Conservation (phyloP, 2,797 vertebrate species). For the Amblyraja radiata region DNA sequence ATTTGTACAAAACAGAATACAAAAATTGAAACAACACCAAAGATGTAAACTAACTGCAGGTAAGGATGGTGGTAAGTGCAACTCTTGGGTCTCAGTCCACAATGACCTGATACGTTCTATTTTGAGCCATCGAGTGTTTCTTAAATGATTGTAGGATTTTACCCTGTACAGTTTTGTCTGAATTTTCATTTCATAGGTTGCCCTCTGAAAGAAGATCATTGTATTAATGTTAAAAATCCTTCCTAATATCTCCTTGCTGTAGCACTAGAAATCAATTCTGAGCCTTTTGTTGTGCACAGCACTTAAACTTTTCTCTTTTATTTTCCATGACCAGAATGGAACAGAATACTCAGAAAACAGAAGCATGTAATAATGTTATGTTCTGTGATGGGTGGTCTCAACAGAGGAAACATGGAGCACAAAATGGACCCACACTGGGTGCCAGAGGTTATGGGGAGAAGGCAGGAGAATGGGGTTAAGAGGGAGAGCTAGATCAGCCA, state of each 20-base stretch:
- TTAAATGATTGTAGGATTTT: not conserved
- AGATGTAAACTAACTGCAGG: not conserved
- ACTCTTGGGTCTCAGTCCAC: not conserved
- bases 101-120: not conserved
- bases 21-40: not conserved
- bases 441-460: too few species aligned
- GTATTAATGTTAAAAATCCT: not conserved
- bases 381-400: too few species aligned
- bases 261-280: not conserved
- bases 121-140: not conserved
- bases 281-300: not conserved
- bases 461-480: too few species aligned
- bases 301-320: not conserved
- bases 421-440: not conserved
- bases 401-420: not conserved
- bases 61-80: too few species aligned
- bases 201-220: too few species aligned
- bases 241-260: not conserved
- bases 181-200: not conserved
- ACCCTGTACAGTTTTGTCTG: too few species aligned
- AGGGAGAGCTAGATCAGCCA: too few species aligned
- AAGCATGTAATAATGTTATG: too few species aligned
- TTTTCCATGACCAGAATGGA: not conserved
- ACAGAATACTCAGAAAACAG: not conserved
- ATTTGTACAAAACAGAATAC: not conserved